Evolutionary conservation across 2,797 vertebrate species (phyloP).

Genomic region (Cygnus olor): DNA sequence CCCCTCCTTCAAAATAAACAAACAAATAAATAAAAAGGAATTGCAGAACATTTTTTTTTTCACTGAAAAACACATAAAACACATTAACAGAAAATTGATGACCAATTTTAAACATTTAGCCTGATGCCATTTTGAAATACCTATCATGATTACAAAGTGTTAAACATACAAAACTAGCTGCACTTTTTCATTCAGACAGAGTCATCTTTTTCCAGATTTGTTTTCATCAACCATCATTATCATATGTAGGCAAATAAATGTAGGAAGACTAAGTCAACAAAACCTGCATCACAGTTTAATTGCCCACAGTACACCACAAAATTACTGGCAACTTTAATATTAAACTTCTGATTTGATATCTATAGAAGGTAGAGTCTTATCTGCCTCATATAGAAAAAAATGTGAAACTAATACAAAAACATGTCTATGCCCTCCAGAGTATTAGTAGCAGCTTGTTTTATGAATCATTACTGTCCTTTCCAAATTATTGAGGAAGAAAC

Average conservation of each 20-base stretch:
- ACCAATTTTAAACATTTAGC: not conserved
- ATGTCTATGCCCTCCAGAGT: not conserved
- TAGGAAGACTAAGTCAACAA: conserved; percentile 2
- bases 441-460: conserved; percentile 20
- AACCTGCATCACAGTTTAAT: not conserved
- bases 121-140: not conserved
- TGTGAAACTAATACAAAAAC: not conserved
- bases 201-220: not conserved
- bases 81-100: not conserved
- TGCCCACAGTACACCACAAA: not conserved
- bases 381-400: conserved; percentile 7
- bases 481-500: not conserved
- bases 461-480: conserved; percentile 24
- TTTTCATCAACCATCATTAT: too few species aligned
- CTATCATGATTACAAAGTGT: not conserved
- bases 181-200: not conserved
- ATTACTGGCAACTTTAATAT: conserved; percentile 26
- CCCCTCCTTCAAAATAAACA: not conserved
- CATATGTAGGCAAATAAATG: not conserved
- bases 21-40: too few species aligned
- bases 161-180: not conserved
- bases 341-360: not conserved
- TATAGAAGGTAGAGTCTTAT: conserved; percentile 17
- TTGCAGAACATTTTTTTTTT: not conserved
- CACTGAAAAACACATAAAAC: not conserved